Conservation (phyloP, 2,113 vertebrate genomes). For the Etheostoma cragini region DNA sequence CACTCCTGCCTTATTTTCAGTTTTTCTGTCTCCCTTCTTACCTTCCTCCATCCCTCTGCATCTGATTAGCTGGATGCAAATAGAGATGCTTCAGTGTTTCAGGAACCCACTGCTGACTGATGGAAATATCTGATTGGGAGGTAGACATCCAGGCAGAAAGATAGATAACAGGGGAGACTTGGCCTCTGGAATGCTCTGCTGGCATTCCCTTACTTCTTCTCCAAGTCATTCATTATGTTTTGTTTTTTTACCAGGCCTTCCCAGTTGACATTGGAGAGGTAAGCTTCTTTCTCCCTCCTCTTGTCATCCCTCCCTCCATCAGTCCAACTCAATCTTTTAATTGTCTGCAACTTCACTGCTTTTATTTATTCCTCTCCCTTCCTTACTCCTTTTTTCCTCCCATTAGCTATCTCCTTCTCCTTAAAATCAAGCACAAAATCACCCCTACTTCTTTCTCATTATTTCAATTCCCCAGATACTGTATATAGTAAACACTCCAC, state of each 20-base stretch:
- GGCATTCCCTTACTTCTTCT: conserved; percentile 20
- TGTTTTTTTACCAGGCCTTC: conserved; percentile 28
- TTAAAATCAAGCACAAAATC: conserved; percentile 14
- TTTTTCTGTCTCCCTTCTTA: conserved; percentile 13
- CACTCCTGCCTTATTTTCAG: conserved; percentile 13
- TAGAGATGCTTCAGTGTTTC: conserved; percentile 51
- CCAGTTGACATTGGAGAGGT: conserved; percentile 45
- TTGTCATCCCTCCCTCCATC: conserved; percentile 11
- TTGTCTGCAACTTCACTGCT: neutral
- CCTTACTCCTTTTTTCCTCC: neutral
- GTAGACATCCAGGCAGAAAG: conserved; percentile 41
- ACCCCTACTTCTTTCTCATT: conserved; percentile 2
- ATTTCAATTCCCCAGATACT: conserved; percentile 32
- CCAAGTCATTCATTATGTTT: conserved; percentile 19
- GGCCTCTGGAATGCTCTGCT: conserved; percentile 55
- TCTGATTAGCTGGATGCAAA: conserved; percentile 52
- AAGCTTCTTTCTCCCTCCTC: conserved; percentile 23
- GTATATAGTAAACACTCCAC: conserved; percentile 54
- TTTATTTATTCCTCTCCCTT: neutral
- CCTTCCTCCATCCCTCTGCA: conserved; percentile 29
- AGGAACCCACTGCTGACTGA: conserved; percentile 58
- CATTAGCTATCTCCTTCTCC: neutral
- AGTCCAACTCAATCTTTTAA: conserved; percentile 7
- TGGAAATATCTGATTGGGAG: conserved; percentile 65
- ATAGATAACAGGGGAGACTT: conserved; percentile 37